phyloP scores from a whole-genome alignment of 2,797 vertebrate species.

The Acanthiza pusilla region DNA sequence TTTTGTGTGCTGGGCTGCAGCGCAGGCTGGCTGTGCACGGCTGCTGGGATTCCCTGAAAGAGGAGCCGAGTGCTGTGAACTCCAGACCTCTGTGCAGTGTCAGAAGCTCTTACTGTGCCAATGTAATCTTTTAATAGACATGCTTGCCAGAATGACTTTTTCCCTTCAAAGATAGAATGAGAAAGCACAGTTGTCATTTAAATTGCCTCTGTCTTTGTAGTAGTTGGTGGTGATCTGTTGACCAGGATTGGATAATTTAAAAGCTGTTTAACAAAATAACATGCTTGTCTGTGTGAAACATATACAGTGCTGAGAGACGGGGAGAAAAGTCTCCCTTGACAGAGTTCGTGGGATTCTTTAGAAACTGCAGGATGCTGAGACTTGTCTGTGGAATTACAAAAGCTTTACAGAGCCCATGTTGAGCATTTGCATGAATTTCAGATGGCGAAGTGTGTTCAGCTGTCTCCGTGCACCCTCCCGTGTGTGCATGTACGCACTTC shows the following conservation, averaged over 20 bases:
- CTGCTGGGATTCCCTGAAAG: constrained; percentile 26
- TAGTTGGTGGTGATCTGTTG: constrained; percentile 42
- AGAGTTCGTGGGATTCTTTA: not conserved
- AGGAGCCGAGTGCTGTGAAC: constrained; percentile 30
- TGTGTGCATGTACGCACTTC: not conserved
- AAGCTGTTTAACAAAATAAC: constrained; percentile 57
- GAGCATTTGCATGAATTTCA: constrained; percentile 34
- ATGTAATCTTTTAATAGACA: constrained; percentile 56
- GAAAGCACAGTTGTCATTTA: constrained; percentile 49
- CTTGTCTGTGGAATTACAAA: constrained; percentile 28
- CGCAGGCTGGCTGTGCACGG: not conserved
- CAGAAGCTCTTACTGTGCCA: constrained; percentile 33
- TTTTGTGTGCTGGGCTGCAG: not conserved
- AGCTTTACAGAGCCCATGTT: not conserved
- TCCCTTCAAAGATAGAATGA: constrained; percentile 25
- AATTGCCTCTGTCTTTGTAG: constrained; percentile 49
- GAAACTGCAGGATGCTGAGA: constrained; percentile 26
- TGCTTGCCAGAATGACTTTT: constrained; percentile 44
- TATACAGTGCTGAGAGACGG: not conserved
- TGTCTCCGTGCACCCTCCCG: not conserved
- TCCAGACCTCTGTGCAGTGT: constrained; percentile 25
- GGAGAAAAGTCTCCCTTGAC: not conserved
- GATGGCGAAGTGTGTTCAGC: not conserved
- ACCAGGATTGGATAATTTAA: constrained; percentile 47
- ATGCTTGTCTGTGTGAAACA: constrained; percentile 30